Evolutionary conservation across 2,888 invertebrate genomes (phyloP), one percentile per base, ranked within the genome.

Genomic region (Ernsta delagoae): DNA sequence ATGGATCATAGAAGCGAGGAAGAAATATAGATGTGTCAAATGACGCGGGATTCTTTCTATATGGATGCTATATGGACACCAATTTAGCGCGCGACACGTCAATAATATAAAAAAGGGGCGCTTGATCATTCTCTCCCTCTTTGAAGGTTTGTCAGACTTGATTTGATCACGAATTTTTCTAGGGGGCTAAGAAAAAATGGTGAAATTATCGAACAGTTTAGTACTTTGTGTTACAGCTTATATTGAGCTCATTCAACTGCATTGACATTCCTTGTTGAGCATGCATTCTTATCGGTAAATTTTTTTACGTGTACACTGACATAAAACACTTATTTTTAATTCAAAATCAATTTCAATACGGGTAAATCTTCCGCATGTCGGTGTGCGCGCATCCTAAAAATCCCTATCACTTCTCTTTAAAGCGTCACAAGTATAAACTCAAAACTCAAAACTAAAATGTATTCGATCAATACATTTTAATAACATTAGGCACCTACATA

Each of bases 31-130:
- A 88, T 85, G 80, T 82, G 84, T 86, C 87, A 85, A 87, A 89
- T 86, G 85, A 83, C 87, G 86, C 81, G 80, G 78, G 83, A 84
- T 87, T 89, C 78, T 82, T 78, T 86, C 84, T 45, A 45, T n/a
- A 11, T 43, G 3, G 11, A 11, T 9, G 11, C 84, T 82, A 75
- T 80, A 81, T 81, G 81, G 82, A 84, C 79, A 81, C 85, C 88
- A 90, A 90, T 90, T 91, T 88, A 85, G 88, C 85, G 83, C 78
- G 83, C 84, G 83, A 87, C 88, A 86, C 87, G 89, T 86, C 87
- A 86, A 89, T 87, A 88, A 86, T 86, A 88, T 84, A 85, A 81
- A 85, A 81, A 84, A 81, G 83, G 85, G 84, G 80, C 76, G 73
- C 76, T 74, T 80, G 83, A 86, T 87, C 83, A 87, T 87, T 86